Conservation (phyloP, 2,113 vertebrate species). For the human region DNA sequence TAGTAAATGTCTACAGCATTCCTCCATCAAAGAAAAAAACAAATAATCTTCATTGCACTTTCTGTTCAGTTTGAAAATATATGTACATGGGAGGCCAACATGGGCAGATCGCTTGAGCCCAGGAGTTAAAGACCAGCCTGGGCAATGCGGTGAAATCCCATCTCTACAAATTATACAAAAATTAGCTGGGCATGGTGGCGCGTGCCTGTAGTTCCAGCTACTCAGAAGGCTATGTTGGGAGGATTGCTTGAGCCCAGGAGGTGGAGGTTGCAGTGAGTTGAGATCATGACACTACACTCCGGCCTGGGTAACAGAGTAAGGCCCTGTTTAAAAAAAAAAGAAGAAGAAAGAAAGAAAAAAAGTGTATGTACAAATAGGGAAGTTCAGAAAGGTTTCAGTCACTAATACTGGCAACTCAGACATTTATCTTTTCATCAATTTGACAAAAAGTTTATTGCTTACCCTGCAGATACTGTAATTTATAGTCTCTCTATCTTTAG, state of each 20-base stretch:
- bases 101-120: too few relatives aligned
- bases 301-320: too few relatives aligned
- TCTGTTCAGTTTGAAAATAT: slow-evolving; percentile 14
- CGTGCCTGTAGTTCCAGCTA: too few relatives aligned
- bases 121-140: too few relatives aligned
- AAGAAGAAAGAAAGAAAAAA: neutral
- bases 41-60: neutral
- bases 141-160: too few relatives aligned
- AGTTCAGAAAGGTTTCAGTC: neutral
- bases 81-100: neutral
- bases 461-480: neutral
- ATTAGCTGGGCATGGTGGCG: too few relatives aligned
- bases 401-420: neutral
- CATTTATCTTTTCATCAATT: neutral
- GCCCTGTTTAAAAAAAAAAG: too few relatives aligned
- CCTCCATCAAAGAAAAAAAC: neutral
- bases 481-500: neutral
- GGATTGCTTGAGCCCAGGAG: too few relatives aligned
- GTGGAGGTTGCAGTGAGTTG: too few relatives aligned
- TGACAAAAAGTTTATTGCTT: neutral
- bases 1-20: neutral
- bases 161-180: too few relatives aligned
- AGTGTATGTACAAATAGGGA: neutral
- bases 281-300: too few relatives aligned
- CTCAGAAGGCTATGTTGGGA: too few relatives aligned